A percentile compares a stretch with the other conserved stretches of the same genome.
These are phyloP conservation scores for Steromphala cineraria DNA, from an alignment of 2,888 invertebrate genomes.

Conservation along the genomic window DNA sequence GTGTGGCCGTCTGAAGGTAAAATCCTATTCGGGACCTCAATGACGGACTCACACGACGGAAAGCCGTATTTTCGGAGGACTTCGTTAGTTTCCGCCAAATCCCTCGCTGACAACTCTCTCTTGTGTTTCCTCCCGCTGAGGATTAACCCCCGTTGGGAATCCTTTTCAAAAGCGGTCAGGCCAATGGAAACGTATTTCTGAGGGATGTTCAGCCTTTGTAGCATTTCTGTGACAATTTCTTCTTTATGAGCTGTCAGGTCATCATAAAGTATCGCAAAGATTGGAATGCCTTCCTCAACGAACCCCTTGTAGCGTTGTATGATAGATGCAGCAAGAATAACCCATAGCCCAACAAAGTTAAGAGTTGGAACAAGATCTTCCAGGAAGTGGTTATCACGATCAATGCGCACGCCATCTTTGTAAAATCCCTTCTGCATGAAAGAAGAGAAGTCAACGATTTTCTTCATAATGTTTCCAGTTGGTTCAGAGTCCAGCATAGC, in stretches of 20 bases:
- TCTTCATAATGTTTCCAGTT: constrained; percentile 12
- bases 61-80: constrained; percentile 30
- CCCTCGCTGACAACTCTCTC: neutral
- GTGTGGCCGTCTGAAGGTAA: too few relatives aligned
- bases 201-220: constrained; percentile 34
- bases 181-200: constrained; percentile 28
- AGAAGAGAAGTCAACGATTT: constrained; percentile 31
- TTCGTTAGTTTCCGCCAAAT: constrained; percentile 14
- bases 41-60: constrained; percentile 4
- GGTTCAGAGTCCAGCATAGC: constrained; percentile 31
- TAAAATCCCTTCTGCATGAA: constrained; percentile 19
- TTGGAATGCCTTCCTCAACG: neutral
- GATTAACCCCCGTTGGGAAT: constrained; percentile 35
- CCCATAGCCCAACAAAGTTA: neutral
- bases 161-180: constrained; percentile 32
- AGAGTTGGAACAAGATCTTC: neutral
- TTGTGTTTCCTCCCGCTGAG: neutral
- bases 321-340: constrained; percentile 26
- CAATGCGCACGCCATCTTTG: neutral
- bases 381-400: neutral
- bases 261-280: constrained; percentile 39
- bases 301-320: constrained; percentile 25
- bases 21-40: neutral
- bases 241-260: constrained; percentile 33
- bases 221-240: constrained; percentile 21